Evolutionary conservation across 92 coral and sea anemone genomes (phyloP).

Genomic region (Pocillopora grandis): DNA sequence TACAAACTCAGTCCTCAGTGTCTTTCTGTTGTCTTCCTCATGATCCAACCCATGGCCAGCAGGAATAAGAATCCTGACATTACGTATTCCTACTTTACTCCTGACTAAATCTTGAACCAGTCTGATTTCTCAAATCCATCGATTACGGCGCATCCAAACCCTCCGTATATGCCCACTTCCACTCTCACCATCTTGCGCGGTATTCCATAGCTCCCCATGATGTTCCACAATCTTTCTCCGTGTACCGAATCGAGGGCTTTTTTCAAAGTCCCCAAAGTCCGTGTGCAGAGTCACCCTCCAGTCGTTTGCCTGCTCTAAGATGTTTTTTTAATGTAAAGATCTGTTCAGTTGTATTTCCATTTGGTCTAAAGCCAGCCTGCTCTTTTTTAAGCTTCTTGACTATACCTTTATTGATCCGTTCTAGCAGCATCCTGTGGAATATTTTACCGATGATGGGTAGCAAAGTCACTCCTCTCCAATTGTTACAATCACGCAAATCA

Average conservation of each 20-base stretch:
- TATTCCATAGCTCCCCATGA: constrained; percentile 20
- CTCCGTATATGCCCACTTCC: no score
- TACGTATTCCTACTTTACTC: constrained; percentile 1
- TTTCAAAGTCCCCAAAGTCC: constrained; percentile 31
- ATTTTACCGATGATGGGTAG: constrained; percentile 15
- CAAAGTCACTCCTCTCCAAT: constrained; percentile 45
- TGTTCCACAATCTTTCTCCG: neutral
- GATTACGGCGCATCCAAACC: neutral
- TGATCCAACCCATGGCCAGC: constrained; percentile 21
- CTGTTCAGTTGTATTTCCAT: neutral
- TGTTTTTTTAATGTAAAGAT: neutral
- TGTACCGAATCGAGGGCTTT: constrained; percentile 12
- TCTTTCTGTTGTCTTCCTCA: constrained; percentile 26
- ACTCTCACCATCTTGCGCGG: neutral
- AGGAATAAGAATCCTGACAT: constrained; percentile 10
- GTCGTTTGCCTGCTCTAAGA: neutral
- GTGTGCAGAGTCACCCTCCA: neutral
- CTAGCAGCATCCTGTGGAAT: constrained; percentile 21
- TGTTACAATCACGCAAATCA: constrained; percentile 22
- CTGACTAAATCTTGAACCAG: no score
- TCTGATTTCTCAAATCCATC: neutral
- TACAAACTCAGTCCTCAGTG: neutral
- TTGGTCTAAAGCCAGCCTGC: constrained; percentile 48
- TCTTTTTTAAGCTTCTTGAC: constrained; percentile 21
- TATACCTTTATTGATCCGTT: constrained; percentile 33